Percentiles rank a stretch among this genome's conserved stretches.
Conservation (phyloP, 2,888 invertebrate species). For the Eurytoma californica region DNA sequence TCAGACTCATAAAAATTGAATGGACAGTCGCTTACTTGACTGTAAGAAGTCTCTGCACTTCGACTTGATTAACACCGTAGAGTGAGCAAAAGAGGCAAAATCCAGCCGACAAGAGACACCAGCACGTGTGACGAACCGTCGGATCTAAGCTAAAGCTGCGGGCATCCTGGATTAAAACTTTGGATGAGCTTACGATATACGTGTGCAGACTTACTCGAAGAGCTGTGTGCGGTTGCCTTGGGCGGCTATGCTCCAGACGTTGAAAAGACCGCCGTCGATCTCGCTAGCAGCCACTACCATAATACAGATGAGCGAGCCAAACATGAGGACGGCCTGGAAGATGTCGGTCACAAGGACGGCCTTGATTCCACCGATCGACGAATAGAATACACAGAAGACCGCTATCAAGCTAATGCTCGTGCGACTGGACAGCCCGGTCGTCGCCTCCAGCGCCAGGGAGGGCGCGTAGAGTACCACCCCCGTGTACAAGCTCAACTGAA, state of each 20-base stretch:
- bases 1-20: no score
- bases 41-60: constrained; percentile 84
- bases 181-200: background rate
- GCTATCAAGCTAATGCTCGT: constrained; percentile 76
- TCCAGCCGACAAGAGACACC: constrained; percentile 86
- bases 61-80: constrained; percentile 92
- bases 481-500: constrained; percentile 78
- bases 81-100: constrained; percentile 84
- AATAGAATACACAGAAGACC: constrained; percentile 89
- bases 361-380: constrained; percentile 93
- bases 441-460: constrained; percentile 78
- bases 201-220: constrained; percentile 77
- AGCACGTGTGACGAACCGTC: constrained; percentile 88
- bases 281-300: constrained; percentile 83
- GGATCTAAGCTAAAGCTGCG: constrained; percentile 82
- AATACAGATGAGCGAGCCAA: constrained; percentile 86
- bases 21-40: constrained; percentile 77
- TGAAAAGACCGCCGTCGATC: constrained; percentile 80
- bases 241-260: constrained; percentile 83
- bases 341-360: constrained; percentile 92
- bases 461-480: constrained; percentile 82
- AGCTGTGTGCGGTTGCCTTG: constrained; percentile 84
- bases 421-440: constrained; percentile 75
- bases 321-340: constrained; percentile 90
- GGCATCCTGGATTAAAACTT: background rate